A percentile compares a stretch with the other conserved stretches of the same genome.
Evolutionary conservation across 2,888 invertebrate genomes (phyloP).

Genomic region (Leptinotarsa haldemani): DNA sequence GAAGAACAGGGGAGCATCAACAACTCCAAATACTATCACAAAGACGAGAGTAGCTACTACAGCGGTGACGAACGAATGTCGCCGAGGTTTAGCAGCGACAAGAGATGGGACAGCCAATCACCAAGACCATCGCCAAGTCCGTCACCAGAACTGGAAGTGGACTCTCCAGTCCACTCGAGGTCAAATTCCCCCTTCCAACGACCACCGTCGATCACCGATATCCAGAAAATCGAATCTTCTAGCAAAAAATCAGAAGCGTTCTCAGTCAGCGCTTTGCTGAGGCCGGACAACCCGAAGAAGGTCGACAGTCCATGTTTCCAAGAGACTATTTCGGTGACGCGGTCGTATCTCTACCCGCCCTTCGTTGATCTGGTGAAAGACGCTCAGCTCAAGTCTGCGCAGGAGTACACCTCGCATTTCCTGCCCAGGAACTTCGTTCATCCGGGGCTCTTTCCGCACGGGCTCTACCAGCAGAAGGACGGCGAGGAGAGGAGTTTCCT

Average conservation of each 20-base stretch:
- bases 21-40: constrained; percentile 65
- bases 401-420: constrained; percentile 62
- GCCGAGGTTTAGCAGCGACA: constrained; percentile 53
- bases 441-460: constrained; percentile 70
- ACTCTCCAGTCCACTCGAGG: constrained; percentile 75
- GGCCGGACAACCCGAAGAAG: constrained; percentile 78
- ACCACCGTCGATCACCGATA: constrained; percentile 65
- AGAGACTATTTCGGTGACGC: constrained; percentile 61
- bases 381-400: constrained; percentile 64
- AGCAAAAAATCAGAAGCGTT: constrained; percentile 84
- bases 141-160: constrained; percentile 81
- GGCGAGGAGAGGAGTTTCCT: constrained; percentile 66
- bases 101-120: constrained; percentile 60
- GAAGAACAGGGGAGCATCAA: constrained; percentile 72
- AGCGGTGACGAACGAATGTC: constrained; percentile 69
- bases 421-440: constrained; percentile 66
- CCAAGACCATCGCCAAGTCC: constrained; percentile 65
- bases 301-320: constrained; percentile 59
- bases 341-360: constrained; percentile 75
- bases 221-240: constrained; percentile 62
- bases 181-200: constrained; percentile 67
- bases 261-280: constrained; percentile 83
- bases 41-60: constrained; percentile 69
- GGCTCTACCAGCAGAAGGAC: constrained; percentile 67
- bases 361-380: constrained; percentile 75